Base-by-base conservation (phyloP, 2,797 vertebrate genomes). In the Phrynocephalus vlangalii region DNA sequence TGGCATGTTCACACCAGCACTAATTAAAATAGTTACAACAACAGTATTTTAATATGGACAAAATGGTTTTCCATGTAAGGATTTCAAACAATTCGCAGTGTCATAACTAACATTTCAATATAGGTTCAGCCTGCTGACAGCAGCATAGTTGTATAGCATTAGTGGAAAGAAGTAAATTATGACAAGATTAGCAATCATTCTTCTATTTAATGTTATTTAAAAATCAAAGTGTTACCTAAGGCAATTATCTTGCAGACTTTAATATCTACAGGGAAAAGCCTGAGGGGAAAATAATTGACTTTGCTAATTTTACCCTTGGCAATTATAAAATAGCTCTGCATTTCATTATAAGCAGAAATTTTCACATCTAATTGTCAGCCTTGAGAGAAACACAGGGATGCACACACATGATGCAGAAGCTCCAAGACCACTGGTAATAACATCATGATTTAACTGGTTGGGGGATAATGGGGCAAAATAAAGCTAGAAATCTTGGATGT, bases 251-350 rank as follows among this genome's bases (percentile, higher is more conserved):
- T 94, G 91, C 95, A 96, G 95, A 93, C 93, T 94, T 91, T 96
- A 96, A 95, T 95, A 96, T 97, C 97, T 97, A 96, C 94, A 96
- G 95, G 96, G 96, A 97, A 95, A 97, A 95, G 95, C 95, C 96
- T 95, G 93, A 93, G 95, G 96, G 79, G 95, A 96, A 96, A 97
- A 96, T 97, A 97, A 97, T 95, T 96, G 96, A 96, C 96, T 97
- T 95, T 93, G 95, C 95, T 97, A 97, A 97, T 97, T 97, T 97
- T 96, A 96, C 96, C 95, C 96, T 92, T 95, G 97, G 95, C 95
- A 96, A 96, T 97, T 96, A 96, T 94, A 95, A 96, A 96, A 95
- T 92, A 96, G 94, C 93, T 97, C 95, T 96, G 95, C 96, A 96
- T 96, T 96, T 96, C 95, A 96, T 95, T 97, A 94, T 1, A 77